These are phyloP conservation scores for Parasteatoda lunata DNA, from an alignment of 2,888 invertebrate genomes.

Conservation along the genomic window DNA sequence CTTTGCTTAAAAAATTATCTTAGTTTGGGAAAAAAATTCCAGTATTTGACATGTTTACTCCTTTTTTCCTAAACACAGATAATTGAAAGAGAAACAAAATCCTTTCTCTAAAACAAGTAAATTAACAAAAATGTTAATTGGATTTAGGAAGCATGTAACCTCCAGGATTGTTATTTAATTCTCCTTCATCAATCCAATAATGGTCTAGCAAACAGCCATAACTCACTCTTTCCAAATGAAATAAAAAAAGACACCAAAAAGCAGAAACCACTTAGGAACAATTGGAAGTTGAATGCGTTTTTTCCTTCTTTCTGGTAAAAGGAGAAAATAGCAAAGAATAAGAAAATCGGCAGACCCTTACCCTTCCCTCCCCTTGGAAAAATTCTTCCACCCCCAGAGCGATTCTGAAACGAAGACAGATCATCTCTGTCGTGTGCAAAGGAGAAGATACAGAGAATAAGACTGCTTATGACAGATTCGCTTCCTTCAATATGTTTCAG, in stretches of 20 bases:
- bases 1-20: no score
- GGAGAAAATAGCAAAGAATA: constrained; percentile 5
- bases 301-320: constrained; percentile 20
- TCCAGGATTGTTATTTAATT: not conserved
- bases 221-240: constrained; percentile 22
- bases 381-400: constrained; percentile 18
- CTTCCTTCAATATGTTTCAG: constrained; percentile 57
- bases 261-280: constrained; percentile 51
- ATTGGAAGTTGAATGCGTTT: constrained; percentile 52
- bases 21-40: no score
- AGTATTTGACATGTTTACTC: no score
- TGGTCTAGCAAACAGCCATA: constrained; percentile 46
- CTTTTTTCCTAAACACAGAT: no score
- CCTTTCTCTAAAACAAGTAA: no score
- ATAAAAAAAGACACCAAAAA: constrained; percentile 28
- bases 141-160: no score
- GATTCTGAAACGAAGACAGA: constrained; percentile 53
- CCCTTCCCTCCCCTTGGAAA: constrained; percentile 1
- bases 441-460: constrained; percentile 33
- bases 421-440: constrained; percentile 48
- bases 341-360: constrained; percentile 8
- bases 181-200: constrained; percentile 30
- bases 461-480: constrained; percentile 60
- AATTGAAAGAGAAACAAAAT: no score
- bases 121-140: no score